Base-by-base conservation (phyloP, 2,113 vertebrate species). In the Ochotona princeps region DNA sequence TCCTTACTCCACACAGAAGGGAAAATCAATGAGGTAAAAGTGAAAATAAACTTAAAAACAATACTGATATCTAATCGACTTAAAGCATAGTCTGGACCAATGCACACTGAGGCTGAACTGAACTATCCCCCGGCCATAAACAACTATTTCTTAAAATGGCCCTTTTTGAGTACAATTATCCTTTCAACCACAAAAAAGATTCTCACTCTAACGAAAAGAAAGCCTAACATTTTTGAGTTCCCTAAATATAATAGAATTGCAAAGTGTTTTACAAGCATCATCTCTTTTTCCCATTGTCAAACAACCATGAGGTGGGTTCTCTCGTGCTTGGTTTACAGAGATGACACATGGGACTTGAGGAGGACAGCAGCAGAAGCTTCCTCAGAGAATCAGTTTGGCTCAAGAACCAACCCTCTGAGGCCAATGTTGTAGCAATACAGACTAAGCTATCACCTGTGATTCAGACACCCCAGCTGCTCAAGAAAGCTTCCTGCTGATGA, bases 21-120 rank as follows among this genome's bases (percentile, higher is more conserved):
- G 92, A 95, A 94, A 86, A 70, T 65, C 83, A 81, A 69, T 66
- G 87, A 91, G 26, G 6, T 15, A 90, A 57, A 85, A 67, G 93
- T 54, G 11, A 87, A 94, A 96, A 66, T 30, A 87, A 92, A 88
- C n/a, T 57, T 44, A 23, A 84, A 90, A 92, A 65, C 23, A 94
- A 93, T 57, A 69, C 23, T 72, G 66, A 57, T 30, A 61, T 83
- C 83, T 67, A 69, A 47, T 92, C 84, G 75, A 87, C 47, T 67
- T 95, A 7, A 90, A 94, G 30, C n/a, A 76, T 28, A 7, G 75
- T 10, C 80, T 47, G 51, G 63, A 89, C 80, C 75, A 88, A 81
- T 13, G 5, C 38, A 83, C 13, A 26, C 61, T 32, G 25, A 87
- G 25, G n/a, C 32, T 60, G 66, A 63, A 88, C 3, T 92, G 28